phyloP scores from a whole-genome alignment of 2,888 invertebrate genomes.

The Tetragonula carbonaria region DNA sequence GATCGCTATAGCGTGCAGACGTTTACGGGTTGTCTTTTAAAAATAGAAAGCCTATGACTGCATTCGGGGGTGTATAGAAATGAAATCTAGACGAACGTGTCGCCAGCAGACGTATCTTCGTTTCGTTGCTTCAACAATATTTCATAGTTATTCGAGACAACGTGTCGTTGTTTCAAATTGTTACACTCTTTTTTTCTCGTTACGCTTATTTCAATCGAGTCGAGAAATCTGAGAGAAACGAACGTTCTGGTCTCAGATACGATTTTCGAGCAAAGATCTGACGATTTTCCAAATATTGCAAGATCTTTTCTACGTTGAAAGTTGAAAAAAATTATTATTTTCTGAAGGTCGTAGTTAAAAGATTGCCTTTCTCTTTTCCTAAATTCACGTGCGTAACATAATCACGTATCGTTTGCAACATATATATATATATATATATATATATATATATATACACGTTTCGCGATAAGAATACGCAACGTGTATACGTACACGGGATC shows the following conservation, averaged over 20 bases:
- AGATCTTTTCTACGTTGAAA: too few relatives aligned
- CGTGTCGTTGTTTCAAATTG: too few relatives aligned
- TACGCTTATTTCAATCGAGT: too few relatives aligned
- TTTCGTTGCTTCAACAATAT: not conserved
- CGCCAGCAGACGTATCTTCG: conserved; percentile 45
- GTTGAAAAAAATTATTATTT: not conserved
- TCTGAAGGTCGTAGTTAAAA: too few relatives aligned
- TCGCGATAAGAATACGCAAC: not conserved
- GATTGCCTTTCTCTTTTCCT: too few relatives aligned
- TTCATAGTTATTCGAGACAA: not conserved
- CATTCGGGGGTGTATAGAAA: conserved; percentile 58
- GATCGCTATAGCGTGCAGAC: conserved; percentile 35
- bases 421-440: too few relatives aligned
- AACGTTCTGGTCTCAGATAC: conserved; percentile 28
- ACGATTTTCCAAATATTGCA: too few relatives aligned
- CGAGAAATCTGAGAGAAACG: conserved; percentile 29
- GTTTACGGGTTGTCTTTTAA: conserved; percentile 63
- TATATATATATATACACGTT: too few relatives aligned
- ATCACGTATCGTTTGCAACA: not conserved
- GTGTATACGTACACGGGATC: not conserved
- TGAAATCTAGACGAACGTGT: conserved; percentile 54
- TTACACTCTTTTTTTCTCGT: too few relatives aligned
- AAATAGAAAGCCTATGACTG: conserved; percentile 67
- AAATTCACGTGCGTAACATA: too few relatives aligned
- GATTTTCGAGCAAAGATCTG: not conserved